Evolutionary conservation across 2,113 vertebrate genomes (phyloP), one percentile per base, ranked within the genome.

Genomic region (Turnix velox): DNA sequence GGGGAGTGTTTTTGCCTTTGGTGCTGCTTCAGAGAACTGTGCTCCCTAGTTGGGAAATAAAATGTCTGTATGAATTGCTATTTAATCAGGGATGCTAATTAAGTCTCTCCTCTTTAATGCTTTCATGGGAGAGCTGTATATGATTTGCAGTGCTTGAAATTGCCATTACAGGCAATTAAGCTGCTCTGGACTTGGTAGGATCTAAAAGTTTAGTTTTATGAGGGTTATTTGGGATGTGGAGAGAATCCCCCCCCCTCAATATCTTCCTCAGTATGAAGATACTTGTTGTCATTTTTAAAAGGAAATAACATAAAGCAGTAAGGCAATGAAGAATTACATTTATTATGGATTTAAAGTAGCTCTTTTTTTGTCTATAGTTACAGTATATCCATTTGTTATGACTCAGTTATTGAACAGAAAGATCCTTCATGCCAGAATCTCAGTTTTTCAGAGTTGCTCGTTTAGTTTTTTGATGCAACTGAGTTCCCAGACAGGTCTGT

Each of bases 31-130:
- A 66, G 67, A 81, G 84, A 72, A 12, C 63, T 84, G 51, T 0
- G 0, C 58, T 93, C 79, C 54, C 67, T 81, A 75, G 65, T 30
- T 95, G 89, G 71, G 77, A 95, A 83, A 72, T 67, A 57, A 43
- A 95, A 96, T 81, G 80, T 40, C 89, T 82, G 30, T 82, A 88
- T 95, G 94, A 95, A 96, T 94, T 97, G 96, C 85, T 86, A 75
- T 96, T 97, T 96, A 96, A 97, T 96, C 95, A 92, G 87, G 76
- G 63, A 80, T 91, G 91, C 91, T 96, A 96, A 96, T 96, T 96
- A 96, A 96, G 92, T 95, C 87, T 90, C 80, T 83, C 85, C 85
- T 93, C 49, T 88, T 83, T 92, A 96, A 59, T 79, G 85, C 88
- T 95, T 95, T 86, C 83, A 63, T 85, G 89, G 89, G 93, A 95